Evolutionary conservation across 2,797 vertebrate species (phyloP).

Genomic region (Caiman crocodilus): DNA sequence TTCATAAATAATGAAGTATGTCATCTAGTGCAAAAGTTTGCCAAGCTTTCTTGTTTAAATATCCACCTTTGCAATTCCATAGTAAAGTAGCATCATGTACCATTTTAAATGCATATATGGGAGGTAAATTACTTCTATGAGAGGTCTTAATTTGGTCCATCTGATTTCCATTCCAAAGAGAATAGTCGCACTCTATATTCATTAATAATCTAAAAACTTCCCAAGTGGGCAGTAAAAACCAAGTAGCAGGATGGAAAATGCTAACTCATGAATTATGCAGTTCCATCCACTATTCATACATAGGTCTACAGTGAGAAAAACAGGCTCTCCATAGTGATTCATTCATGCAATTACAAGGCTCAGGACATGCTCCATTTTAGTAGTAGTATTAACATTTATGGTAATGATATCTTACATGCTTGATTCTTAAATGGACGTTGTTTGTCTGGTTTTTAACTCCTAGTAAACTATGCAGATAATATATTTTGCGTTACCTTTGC

Average conservation of each 20-base stretch:
- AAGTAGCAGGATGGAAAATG: conserved; percentile 42
- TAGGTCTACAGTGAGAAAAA: not conserved
- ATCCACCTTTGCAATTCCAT: conserved; percentile 78
- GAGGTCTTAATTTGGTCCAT: conserved; percentile 63
- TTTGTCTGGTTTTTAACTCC: conserved; percentile 6
- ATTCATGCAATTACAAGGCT: not conserved
- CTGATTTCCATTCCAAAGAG: conserved; percentile 56
- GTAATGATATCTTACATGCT: conserved; percentile 29
- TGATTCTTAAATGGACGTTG: conserved; percentile 1
- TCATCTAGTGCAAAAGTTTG: conserved; percentile 84
- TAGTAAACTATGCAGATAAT: conserved; percentile 15
- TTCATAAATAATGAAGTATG: conserved; percentile 86
- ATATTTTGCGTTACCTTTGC: conserved; percentile 24
- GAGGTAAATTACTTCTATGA: conserved; percentile 3
- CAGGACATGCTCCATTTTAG: conserved; percentile 17
- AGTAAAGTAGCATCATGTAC: conserved; percentile 47
- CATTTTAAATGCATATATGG: conserved; percentile 53
- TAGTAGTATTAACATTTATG: conserved; percentile 1
- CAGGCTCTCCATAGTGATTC: not conserved
- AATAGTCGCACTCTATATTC: conserved; percentile 43
- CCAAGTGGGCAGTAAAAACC: conserved; percentile 53
- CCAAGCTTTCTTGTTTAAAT: conserved; percentile 78
- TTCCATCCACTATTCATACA: not conserved
- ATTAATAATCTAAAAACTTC: conserved; percentile 37
- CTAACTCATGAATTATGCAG: conserved; percentile 33